Conservation (phyloP, 53 echinoderm and acorn worm genomes). For the Echinometra lucunter region DNA sequence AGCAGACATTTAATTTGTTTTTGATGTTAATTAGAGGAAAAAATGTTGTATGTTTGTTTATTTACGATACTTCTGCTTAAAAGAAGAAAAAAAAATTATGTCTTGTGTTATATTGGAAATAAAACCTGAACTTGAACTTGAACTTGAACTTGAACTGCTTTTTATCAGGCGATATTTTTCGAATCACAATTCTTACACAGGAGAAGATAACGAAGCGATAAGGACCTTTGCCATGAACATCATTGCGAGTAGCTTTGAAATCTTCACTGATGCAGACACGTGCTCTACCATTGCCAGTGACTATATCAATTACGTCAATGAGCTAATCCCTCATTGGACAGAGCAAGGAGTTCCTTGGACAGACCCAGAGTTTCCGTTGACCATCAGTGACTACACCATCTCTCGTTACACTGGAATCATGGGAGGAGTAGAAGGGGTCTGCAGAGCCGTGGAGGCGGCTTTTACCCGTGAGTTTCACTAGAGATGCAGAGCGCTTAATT, state of each 20-base stretch:
- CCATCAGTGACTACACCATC: background rate
- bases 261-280: background rate
- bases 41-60: no score
- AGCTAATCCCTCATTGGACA: background rate
- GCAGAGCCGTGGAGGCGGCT: conserved; percentile 9
- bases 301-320: background rate
- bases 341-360: no score
- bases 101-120: no score
- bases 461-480: background rate
- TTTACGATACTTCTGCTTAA: no score
- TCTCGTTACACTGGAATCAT: conserved; percentile 10
- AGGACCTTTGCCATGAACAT: background rate
- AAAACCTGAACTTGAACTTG: no score
- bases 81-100: no score
- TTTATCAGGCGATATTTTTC: no score
- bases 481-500: background rate
- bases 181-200: no score
- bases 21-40: no score
- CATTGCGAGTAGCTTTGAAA: background rate
- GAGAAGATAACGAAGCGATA: background rate
- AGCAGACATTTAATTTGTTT: no score
- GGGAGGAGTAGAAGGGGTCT: conserved; percentile 33
- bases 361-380: background rate
- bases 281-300: background rate
- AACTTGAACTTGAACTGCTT: no score